Percentiles rank a stretch among this genome's conserved stretches.
Conservation (phyloP, 2,113 vertebrate species). For the Tetraodon nigroviridis region DNA sequence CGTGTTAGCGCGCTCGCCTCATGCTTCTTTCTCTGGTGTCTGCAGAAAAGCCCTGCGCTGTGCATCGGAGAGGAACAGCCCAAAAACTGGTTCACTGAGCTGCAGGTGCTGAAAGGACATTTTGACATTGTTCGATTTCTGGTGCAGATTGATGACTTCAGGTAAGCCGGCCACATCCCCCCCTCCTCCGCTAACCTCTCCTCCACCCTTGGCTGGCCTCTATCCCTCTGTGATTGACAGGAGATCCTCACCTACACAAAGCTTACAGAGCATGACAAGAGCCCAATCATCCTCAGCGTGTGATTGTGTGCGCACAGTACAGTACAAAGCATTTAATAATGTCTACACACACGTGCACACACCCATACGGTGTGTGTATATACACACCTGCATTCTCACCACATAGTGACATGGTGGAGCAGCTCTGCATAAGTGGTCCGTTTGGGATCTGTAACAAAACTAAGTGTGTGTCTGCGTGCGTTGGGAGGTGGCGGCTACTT, state of each 20-base stretch:
- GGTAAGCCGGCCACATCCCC: slow-evolving; percentile 75
- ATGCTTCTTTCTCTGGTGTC: slow-evolving; percentile 38
- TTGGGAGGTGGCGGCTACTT: slow-evolving; percentile 57
- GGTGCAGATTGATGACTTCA: slow-evolving; percentile 90
- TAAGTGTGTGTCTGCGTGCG: slow-evolving; percentile 42
- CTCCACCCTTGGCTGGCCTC: slow-evolving; percentile 58
- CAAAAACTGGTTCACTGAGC: slow-evolving; percentile 92
- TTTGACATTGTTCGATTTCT: slow-evolving; percentile 96
- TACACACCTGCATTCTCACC: slow-evolving; percentile 46
- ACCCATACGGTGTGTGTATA: slow-evolving; percentile 6
- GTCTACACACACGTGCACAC: slow-evolving; percentile 13
- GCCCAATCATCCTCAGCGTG: slow-evolving; percentile 63
- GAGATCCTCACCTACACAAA: slow-evolving; percentile 69
- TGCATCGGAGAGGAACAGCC: slow-evolving; percentile 92
- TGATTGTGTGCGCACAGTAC: slow-evolving; percentile 45
- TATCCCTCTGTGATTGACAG: slow-evolving; percentile 67
- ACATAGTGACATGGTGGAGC: slow-evolving; percentile 47
- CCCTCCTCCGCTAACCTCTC: slow-evolving; percentile 36
- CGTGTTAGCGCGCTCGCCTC: slow-evolving; percentile 23
- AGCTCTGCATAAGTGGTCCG: slow-evolving; percentile 56
- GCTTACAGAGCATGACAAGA: slow-evolving; percentile 72
- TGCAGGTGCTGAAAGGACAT: slow-evolving; percentile 92
- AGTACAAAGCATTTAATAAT: slow-evolving; percentile 35
- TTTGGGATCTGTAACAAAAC: slow-evolving; percentile 53
- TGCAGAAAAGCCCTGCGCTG: slow-evolving; percentile 85